Conservation (phyloP, 2,113 vertebrate species). For the Cyprinodon tularosa region DNA sequence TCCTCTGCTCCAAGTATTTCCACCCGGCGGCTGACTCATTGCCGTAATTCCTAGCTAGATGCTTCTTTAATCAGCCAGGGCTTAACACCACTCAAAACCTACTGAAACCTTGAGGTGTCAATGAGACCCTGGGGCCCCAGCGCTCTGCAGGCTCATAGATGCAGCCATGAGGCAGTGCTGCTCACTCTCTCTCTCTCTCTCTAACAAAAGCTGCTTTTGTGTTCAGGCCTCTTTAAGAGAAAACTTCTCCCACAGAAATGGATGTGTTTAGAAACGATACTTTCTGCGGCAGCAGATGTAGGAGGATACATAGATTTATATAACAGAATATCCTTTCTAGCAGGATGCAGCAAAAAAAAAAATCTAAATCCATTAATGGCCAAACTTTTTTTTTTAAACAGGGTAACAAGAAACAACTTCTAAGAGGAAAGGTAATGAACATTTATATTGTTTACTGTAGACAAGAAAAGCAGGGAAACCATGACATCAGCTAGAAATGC, state of each 20-base stretch:
- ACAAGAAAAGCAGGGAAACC: too few species aligned
- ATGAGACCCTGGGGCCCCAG: slow-evolving; percentile 31
- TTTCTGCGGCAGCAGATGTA: slow-evolving; percentile 4
- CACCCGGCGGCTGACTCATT: slow-evolving; percentile 37
- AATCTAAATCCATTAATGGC: neutral
- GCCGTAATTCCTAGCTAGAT: slow-evolving; percentile 45
- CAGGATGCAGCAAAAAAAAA: too few species aligned
- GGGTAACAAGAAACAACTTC: too few species aligned
- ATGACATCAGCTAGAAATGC: too few species aligned
- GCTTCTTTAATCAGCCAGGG: slow-evolving; percentile 53
- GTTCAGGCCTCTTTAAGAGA: slow-evolving; percentile 6
- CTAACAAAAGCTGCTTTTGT: slow-evolving; percentile 5
- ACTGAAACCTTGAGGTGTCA: slow-evolving; percentile 42
- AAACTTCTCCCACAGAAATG: slow-evolving; percentile 2
- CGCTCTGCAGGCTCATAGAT: neutral
- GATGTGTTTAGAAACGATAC: slow-evolving; percentile 5
- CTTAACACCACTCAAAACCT: slow-evolving; percentile 35
- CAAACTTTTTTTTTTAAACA: neutral
- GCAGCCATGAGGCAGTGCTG: neutral
- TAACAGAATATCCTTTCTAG: neutral
- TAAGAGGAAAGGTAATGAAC: too few species aligned
- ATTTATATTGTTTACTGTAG: too few species aligned
- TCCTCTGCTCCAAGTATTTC: slow-evolving; percentile 25
- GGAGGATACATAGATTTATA: neutral
- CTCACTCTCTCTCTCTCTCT: neutral